Percentiles rank a stretch among this genome's conserved stretches.
Conservation (phyloP, 2,797 vertebrate genomes). For the Myotis daubentonii region DNA sequence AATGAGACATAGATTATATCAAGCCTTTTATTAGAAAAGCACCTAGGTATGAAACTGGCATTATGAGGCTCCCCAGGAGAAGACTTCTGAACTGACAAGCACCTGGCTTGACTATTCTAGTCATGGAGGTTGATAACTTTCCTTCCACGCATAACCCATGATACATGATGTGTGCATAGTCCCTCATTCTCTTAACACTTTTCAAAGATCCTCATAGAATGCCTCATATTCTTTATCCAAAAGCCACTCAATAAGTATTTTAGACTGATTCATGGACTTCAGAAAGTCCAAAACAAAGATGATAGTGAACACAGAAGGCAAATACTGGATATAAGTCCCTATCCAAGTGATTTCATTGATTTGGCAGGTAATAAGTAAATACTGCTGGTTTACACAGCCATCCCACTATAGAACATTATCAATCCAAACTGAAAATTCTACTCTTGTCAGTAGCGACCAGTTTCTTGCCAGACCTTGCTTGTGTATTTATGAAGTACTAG, state of each 20-base stretch:
- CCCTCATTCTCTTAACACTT: neutral
- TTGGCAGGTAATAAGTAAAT: neutral
- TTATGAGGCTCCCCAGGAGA: neutral
- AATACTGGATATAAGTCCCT: neutral
- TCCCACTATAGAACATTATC: neutral
- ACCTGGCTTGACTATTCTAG: neutral
- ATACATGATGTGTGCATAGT: neutral
- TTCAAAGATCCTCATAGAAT: neutral
- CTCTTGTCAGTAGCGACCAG: neutral
- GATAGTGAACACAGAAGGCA: neutral
- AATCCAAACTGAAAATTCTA: constrained; percentile 6
- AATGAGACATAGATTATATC: neutral
- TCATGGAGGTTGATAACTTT: neutral
- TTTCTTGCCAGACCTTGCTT: neutral
- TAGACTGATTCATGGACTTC: neutral
- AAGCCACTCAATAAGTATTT: constrained; percentile 8
- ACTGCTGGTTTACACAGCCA: neutral
- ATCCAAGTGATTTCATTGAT: neutral
- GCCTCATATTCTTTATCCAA: neutral
- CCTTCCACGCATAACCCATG: neutral
- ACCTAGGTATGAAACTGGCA: neutral
- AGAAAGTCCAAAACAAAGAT: constrained; percentile 22
- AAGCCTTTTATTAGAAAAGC: neutral
- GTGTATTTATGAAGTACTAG: neutral
- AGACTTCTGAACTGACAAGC: neutral